These are phyloP conservation scores for Pantherophis guttatus DNA, from an alignment of 2,113 vertebrate genomes.

Conservation along the genomic window DNA sequence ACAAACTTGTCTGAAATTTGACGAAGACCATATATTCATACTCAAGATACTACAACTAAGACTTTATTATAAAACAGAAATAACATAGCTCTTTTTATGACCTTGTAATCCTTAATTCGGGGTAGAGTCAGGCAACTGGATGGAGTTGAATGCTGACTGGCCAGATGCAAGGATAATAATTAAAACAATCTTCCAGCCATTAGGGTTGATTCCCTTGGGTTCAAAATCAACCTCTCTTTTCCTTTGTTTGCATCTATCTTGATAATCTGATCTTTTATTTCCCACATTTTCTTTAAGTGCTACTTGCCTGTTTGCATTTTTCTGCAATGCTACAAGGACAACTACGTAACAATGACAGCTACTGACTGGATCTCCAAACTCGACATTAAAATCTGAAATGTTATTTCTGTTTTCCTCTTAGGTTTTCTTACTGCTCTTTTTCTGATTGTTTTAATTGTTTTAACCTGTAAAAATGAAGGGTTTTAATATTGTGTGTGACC, in stretches of 20 bases:
- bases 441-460: too few species aligned
- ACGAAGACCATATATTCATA: not conserved
- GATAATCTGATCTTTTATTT: not conserved
- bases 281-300: not conserved
- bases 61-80: not conserved
- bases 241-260: not conserved
- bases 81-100: not conserved
- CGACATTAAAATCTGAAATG: too few species aligned
- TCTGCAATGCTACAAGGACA: not conserved
- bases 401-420: too few species aligned
- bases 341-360: too few species aligned
- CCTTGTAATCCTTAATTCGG: not conserved
- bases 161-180: not conserved
- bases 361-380: too few species aligned
- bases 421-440: too few species aligned
- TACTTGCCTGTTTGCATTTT: not conserved
- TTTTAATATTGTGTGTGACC: too few species aligned
- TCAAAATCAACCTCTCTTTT: not conserved
- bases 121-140: not conserved
- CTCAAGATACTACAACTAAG: not conserved
- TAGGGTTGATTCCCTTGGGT: not conserved
- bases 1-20: not conserved
- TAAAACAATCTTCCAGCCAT: not conserved
- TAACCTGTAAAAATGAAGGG: too few species aligned
- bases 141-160: not conserved